Evolutionary conservation across 2,113 vertebrate species (phyloP), one percentile per base, ranked within the genome.

Genomic region (Pluvianellus socialis): DNA sequence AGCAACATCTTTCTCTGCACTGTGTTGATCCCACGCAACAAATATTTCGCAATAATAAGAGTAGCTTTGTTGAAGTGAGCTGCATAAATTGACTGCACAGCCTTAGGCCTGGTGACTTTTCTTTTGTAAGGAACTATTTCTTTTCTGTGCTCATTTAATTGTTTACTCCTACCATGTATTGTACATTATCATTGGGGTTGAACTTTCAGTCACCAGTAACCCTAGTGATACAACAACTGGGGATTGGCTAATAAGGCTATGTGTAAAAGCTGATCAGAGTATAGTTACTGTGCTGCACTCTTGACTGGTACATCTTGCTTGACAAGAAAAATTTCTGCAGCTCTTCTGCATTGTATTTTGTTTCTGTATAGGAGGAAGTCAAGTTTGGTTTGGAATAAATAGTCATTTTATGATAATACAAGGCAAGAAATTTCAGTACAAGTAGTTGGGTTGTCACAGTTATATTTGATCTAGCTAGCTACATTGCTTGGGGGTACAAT

Each of bases 41-140:
- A 92, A 44, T 72, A 92, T 91, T 96, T 92, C 87, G 85, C 73
- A 92, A 92, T 28, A 95, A 22, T 73, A 81, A 74, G 65, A 86
- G 86, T 19, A 68, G 44, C 49, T 77, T 44, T 42, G n/a, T 50
- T 73, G 72, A 68, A 93, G 58, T 20, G 63, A 86, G 72, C 59
- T 55, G 75, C 59, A 67, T 33, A 56, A 81, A 67, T 55, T 38
- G 40, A n/a, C 13, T 59, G 35, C 19, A 28, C 26, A 52, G 86
- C 56, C 79, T 87, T 71, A 56, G 76, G 65, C 28, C 61, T 44
- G 27, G 26, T 71, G 56, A 75, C 86, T 87, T 87, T 65, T 83
- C 63, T 74, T 95, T 72, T 87, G 50, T 22, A 68, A 82, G 66
- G 53, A 82, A 27, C 21, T 30, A 10, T 47, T 89, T 65, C 20